Evolutionary conservation across 2,797 vertebrate genomes (phyloP).

Genomic region (Hypotaenidia okinawae): DNA sequence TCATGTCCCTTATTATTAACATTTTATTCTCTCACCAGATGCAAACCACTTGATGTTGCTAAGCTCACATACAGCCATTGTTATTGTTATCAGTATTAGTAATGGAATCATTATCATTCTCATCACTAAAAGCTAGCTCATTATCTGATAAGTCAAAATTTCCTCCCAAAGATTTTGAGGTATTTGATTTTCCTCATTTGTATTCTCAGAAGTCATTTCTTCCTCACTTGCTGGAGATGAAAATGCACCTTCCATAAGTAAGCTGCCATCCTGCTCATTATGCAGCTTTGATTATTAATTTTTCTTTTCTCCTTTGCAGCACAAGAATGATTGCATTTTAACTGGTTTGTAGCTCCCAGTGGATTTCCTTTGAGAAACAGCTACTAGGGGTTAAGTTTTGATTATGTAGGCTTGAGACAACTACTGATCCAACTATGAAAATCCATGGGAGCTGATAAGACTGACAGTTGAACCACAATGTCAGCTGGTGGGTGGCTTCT

Average conservation of each 20-base stretch:
- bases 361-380: neutral
- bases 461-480: neutral
- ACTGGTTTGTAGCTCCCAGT: neutral
- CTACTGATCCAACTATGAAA: neutral
- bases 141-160: conserved; percentile 76
- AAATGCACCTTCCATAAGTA: conserved; percentile 56
- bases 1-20: conserved; percentile 18
- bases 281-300: conserved; percentile 67
- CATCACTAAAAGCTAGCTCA: conserved; percentile 64
- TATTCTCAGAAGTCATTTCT: conserved; percentile 60
- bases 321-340: conserved; percentile 53
- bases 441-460: neutral
- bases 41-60: conserved; percentile 57
- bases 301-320: conserved; percentile 35
- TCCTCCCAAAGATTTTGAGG: conserved; percentile 53
- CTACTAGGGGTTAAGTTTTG: neutral
- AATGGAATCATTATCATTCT: conserved; percentile 70
- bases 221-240: conserved; percentile 59
- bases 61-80: conserved; percentile 35
- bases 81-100: conserved; percentile 60
- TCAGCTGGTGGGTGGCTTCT: neutral
- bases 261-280: conserved; percentile 66
- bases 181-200: conserved; percentile 72
- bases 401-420: neutral
- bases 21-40: conserved; percentile 33